Base-by-base conservation (phyloP, 2,113 vertebrate genomes). In the Urocynchramus pylzowi region DNA sequence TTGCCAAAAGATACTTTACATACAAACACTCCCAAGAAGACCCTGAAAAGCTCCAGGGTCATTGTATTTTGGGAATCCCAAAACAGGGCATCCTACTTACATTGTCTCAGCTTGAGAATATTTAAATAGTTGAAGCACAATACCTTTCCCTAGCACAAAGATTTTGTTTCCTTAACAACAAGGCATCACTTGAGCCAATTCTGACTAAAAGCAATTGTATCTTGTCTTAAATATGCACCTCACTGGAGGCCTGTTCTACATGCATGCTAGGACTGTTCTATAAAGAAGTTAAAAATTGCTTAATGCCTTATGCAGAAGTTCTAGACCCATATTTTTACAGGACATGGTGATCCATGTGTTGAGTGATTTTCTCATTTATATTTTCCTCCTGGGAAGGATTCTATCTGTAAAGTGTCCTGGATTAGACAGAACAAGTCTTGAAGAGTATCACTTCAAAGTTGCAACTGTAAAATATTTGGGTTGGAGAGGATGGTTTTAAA, bases 391-490 rank as follows among this genome's bases (percentile, higher is more conserved):
- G 73, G 77, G 57, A 96, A 88, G 71, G 60, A 85, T 54, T 17
- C 78, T 70, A 67, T 57, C 90, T 92, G 73, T 37, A 86, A 91
- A 77, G 33, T 17, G 19, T 44, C 63, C 81, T 65, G 57, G 53
- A 64, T 84, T 83, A 81, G 11, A 37, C 6, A 74, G 39, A 93
- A 47, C 12, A 56, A 87, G 16, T 11, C 23, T 2, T 16, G 54
- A 71, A 52, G 33, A 84, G 7, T 20, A 54, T 33, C 31, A 10
- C 41, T 73, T 67, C 3, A 18, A 87, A 71, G 30, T 7, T 75
- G 45, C 1, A 87, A 75, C 22, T 28, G 39, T 45, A 31, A 47
- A 56, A 82, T 52, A 61, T 11, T 35, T 49, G 3, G 3, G 5
- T 4, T 16, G 8, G 4, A 0, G 3, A 56, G 8, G 35, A 52